These are phyloP conservation scores for Sturnus vulgaris DNA, from an alignment of 2,113 vertebrate species.

Conservation along the genomic window DNA sequence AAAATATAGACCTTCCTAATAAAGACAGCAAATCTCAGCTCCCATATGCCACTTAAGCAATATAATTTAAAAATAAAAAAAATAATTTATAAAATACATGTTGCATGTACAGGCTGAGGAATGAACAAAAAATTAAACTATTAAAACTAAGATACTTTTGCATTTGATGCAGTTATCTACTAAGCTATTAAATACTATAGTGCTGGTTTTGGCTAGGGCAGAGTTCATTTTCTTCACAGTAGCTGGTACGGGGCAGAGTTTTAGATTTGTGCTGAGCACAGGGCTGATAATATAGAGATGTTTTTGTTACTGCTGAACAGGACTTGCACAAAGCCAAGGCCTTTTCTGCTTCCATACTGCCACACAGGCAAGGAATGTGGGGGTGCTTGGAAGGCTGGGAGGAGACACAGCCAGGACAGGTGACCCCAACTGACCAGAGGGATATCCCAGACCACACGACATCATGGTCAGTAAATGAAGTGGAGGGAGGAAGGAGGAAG, in stretches of 20 bases:
- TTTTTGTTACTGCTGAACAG: neutral
- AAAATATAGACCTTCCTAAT: neutral
- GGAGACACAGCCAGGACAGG: neutral
- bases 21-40: neutral
- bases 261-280: neutral
- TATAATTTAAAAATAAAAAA: neutral
- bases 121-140: neutral
- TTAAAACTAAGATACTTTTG: neutral
- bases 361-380: neutral
- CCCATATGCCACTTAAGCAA: neutral
- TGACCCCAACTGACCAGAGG: neutral
- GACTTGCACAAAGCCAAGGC: neutral
- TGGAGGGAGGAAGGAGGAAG: neutral
- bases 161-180: neutral
- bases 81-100: neutral
- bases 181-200: neutral
- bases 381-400: neutral
- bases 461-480: neutral
- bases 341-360: neutral
- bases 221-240: neutral
- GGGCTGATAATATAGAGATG: neutral
- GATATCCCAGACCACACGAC: neutral
- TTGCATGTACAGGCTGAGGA: neutral
- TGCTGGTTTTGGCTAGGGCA: neutral
- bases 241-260: neutral